Evolutionary conservation across 1,140 invertebrate genomes (phyloP).

Genomic region (Episyrphus balteatus): DNA sequence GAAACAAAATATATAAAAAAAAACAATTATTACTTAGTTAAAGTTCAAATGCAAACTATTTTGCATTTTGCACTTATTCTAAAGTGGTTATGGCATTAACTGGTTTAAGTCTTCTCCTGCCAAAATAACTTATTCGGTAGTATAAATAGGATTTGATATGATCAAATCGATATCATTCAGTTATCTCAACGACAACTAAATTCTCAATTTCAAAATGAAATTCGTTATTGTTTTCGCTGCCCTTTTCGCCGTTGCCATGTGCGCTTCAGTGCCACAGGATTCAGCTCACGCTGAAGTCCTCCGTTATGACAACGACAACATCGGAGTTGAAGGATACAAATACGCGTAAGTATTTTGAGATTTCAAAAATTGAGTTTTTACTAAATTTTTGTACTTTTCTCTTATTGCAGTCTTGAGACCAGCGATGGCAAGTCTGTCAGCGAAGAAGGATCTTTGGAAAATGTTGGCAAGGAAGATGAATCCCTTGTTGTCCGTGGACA

Average conservation of each 20-base stretch:
- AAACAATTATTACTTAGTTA: too few relatives aligned
- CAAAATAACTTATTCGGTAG: too few relatives aligned
- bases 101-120: too few relatives aligned
- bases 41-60: too few relatives aligned
- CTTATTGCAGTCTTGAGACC: constrained; percentile 46
- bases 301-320: not conserved
- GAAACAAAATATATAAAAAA: too few relatives aligned
- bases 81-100: too few relatives aligned
- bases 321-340: not conserved
- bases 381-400: constrained; percentile 26
- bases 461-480: constrained; percentile 44
- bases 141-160: too few relatives aligned
- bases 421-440: constrained; percentile 52
- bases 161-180: too few relatives aligned
- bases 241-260: constrained; percentile 10
- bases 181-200: too few relatives aligned
- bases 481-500: constrained; percentile 48
- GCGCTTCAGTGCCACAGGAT: constrained; percentile 2
- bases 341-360: not conserved
- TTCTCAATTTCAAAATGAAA: constrained; percentile 19
- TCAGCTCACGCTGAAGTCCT: not conserved
- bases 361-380: not conserved
- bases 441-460: constrained; percentile 49
- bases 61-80: too few relatives aligned
- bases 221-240: constrained; percentile 16